These are phyloP conservation scores for Hetaerina americana DNA, from an alignment of 1,140 invertebrate genomes.

Conservation along the genomic window DNA sequence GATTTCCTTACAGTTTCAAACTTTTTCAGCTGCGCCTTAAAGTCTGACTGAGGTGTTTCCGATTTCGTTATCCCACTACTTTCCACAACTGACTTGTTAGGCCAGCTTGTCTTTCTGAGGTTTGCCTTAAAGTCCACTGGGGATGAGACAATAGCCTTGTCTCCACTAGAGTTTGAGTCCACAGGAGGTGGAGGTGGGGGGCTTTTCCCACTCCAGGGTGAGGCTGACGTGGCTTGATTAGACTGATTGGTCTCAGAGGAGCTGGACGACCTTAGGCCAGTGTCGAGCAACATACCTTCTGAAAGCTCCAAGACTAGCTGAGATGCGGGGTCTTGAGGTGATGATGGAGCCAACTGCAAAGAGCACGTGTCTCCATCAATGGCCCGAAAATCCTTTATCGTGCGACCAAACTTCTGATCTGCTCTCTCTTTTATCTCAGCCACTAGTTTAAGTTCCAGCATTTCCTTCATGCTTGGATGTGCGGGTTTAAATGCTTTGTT, in stretches of 20 bases:
- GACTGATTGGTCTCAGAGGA: background rate
- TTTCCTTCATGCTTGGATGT: constrained; percentile 49
- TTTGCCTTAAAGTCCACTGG: constrained; percentile 38
- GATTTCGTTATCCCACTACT: constrained; percentile 1
- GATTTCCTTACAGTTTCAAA: constrained; percentile 43
- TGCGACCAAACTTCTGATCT: constrained; percentile 37
- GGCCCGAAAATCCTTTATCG: constrained; percentile 13
- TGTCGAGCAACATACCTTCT: constrained; percentile 25
- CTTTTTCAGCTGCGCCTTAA: constrained; percentile 51
- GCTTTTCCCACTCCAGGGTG: constrained; percentile 12
- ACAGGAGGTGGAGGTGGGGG: constrained; percentile 8
- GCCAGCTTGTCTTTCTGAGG: constrained; percentile 28
- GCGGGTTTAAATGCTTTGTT: constrained; percentile 13
- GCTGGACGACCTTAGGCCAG: constrained; percentile 18
- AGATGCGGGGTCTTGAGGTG: constrained; percentile 51
- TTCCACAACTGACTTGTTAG: constrained; percentile 5
- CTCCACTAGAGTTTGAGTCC: constrained; percentile 11
- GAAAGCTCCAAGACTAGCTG: constrained; percentile 59
- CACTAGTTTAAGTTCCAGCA: constrained; percentile 62
- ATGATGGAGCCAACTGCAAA: constrained; percentile 7
- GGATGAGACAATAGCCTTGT: constrained; percentile 16
- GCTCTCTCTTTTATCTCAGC: constrained; percentile 68
- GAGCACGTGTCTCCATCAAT: constrained; percentile 11
- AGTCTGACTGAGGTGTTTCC: constrained; percentile 24
- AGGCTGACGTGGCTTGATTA: constrained; percentile 7